Evolutionary conservation across 2,797 vertebrate species (phyloP), one percentile per base, ranked within the genome.

Genomic region (Hydrocynus forskahlii): DNA sequence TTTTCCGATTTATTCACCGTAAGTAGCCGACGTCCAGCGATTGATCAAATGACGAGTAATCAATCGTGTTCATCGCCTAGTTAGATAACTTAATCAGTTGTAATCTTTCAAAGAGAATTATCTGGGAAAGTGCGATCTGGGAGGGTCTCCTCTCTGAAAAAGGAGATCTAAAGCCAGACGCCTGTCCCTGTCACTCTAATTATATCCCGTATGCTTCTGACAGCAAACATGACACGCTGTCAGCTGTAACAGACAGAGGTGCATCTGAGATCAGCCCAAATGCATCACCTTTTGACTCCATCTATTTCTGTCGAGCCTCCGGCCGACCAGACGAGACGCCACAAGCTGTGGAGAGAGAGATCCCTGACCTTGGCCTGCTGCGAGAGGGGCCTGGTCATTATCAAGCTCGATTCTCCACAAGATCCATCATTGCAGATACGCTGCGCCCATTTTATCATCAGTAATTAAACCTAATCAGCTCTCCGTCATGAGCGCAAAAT

Each of bases 141-240:
- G 64, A 52, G 81, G 73, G 68, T 78, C 75, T 19, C 54, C 25
- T 25, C 29, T 29, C 62, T 21, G 23, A 81, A 79, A 82, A 52
- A n/a, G 2, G n/a, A 52, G 63, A 67, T 66, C 45, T 38, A 54
- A 72, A 63, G 19, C 35, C 75, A 0, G 17, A 60, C 45, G 38
- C 72, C 76, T 78, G 73, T 69, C 60, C 48, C 77, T 57, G 81
- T 75, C 76, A 55, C 80, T 85, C 70, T 88, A 86, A 89, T 89
- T 87, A 86, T 69, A 63, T 60, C 78, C 77, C 70, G 79, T 80
- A 81, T 81, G 82, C 83, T 63, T 66, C 82, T 71, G 83, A 76
- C 80, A 76, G 87, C 38, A 73, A 81, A 84, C 79, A 85, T 83
- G 87, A 86, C 87, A 86, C 60, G 21, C 57, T 74, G 85, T 81